These are phyloP conservation scores for Sympetrum striolatum DNA, from an alignment of 2,888 invertebrate genomes.

Conservation along the genomic window DNA sequence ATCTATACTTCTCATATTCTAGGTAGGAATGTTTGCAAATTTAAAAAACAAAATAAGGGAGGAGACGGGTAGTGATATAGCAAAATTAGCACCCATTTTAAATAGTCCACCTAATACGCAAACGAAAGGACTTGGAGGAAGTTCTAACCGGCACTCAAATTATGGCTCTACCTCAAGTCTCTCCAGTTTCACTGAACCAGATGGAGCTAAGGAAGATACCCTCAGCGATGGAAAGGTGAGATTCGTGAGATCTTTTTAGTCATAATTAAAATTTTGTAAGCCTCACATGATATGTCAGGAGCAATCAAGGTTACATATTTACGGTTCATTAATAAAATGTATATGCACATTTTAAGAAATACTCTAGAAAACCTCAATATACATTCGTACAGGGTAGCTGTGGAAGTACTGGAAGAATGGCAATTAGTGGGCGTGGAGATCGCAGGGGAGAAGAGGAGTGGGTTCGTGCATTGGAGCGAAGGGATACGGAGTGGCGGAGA, in stretches of 20 bases:
- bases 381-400: neutral
- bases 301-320: too few species aligned
- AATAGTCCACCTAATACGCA: constrained; percentile 46
- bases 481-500: constrained; percentile 52
- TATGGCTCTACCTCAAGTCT: constrained; percentile 44
- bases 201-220: constrained; percentile 4
- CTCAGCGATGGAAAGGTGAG: constrained; percentile 26
- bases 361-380: neutral
- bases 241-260: neutral
- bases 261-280: neutral
- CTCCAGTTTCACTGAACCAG: constrained; percentile 15
- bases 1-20: neutral
- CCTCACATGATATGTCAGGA: too few species aligned
- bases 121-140: neutral
- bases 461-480: constrained; percentile 57
- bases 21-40: constrained; percentile 77
- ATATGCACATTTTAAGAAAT: neutral
- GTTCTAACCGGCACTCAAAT: constrained; percentile 33
- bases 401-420: neutral
- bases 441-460: constrained; percentile 66
- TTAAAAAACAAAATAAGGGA: constrained; percentile 89
- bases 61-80: constrained; percentile 84
- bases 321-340: neutral
- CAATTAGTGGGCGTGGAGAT: constrained; percentile 23
- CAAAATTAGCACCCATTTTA: constrained; percentile 53